phyloP scores from a whole-genome alignment of 2,113 vertebrate species.

The Cyprinodon tularosa region DNA sequence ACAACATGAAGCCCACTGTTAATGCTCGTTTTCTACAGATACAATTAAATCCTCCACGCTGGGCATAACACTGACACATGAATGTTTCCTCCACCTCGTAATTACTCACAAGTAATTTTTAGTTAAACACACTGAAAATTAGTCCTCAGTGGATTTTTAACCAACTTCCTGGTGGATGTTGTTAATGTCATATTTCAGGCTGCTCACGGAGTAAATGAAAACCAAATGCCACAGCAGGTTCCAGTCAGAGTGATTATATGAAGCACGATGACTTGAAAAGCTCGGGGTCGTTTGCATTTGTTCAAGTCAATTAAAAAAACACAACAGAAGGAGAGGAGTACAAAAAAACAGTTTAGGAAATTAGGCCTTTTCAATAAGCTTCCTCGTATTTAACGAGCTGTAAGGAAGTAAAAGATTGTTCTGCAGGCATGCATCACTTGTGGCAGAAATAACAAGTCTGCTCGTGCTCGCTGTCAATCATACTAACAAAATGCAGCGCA shows the following conservation, averaged over 20 bases:
- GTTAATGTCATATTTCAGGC: conserved; percentile 48
- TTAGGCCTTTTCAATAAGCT: conserved; percentile 55
- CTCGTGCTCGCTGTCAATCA: conserved; percentile 88
- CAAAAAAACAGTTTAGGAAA: conserved; percentile 18
- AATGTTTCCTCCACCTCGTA: conserved; percentile 46
- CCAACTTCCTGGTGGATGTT: conserved; percentile 42
- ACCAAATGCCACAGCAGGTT: conserved; percentile 66
- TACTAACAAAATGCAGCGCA: conserved; percentile 81
- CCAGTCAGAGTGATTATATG: conserved; percentile 53
- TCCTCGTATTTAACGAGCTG: conserved; percentile 79
- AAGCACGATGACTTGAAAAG: conserved; percentile 47
- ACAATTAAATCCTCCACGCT: conserved; percentile 48
- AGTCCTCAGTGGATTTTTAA: conserved; percentile 27
- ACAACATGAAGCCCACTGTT: conserved; percentile 40
- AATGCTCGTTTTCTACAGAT: conserved; percentile 24
- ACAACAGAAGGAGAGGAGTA: conserved; percentile 37
- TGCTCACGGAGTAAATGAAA: conserved; percentile 62
- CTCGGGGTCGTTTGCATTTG: conserved; percentile 64
- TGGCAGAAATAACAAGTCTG: conserved; percentile 86
- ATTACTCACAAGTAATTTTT: conserved; percentile 44
- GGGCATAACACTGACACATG: conserved; percentile 26
- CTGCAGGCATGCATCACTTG: conserved; percentile 87
- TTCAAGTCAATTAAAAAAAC: conserved; percentile 67
- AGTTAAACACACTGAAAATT: conserved; percentile 46
- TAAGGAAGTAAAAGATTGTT: conserved; percentile 85